Evolutionary conservation across 2,797 vertebrate species (phyloP).

Genomic region (Telmatherina bonti): DNA sequence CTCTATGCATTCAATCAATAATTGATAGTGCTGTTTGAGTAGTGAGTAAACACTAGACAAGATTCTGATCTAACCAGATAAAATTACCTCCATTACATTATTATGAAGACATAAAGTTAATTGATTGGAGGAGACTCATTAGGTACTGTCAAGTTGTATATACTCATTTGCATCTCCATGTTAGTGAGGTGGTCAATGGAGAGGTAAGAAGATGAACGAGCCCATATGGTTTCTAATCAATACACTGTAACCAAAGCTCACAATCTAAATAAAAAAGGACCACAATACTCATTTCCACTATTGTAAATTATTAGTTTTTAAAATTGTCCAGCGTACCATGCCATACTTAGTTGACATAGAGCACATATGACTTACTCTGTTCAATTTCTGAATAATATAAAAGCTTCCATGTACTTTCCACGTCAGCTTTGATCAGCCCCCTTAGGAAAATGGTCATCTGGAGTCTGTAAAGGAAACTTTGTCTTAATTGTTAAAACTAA

Average conservation of each 20-base stretch:
- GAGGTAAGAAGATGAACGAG: conserved; percentile 37
- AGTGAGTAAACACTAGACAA: conserved; percentile 68
- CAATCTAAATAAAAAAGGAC: neutral
- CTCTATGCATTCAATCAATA: conserved; percentile 60
- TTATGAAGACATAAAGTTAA: conserved; percentile 61
- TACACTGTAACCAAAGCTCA: conserved; percentile 35
- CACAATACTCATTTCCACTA: conserved; percentile 10
- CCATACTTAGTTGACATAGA: conserved; percentile 17
- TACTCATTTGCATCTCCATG: conserved; percentile 46
- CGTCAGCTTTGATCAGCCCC: conserved; percentile 66
- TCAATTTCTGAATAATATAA: conserved; percentile 45
- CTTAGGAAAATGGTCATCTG: conserved; percentile 73
- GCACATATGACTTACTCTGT: conserved; percentile 22
- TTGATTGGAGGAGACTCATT: conserved; percentile 65
- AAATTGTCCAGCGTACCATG: neutral
- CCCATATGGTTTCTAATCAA: conserved; percentile 33
- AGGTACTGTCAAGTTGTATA: conserved; percentile 43
- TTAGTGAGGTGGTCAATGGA: conserved; percentile 25
- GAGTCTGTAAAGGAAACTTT: conserved; percentile 80
- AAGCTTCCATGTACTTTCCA: conserved; percentile 62
- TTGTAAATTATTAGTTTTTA: neutral
- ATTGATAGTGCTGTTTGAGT: conserved; percentile 69
- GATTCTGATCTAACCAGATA: conserved; percentile 61
- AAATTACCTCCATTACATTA: conserved; percentile 71
- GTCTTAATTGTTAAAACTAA: conserved; percentile 83